Evolutionary conservation across 2,113 vertebrate species (phyloP).

Genomic region (Leucosticte australis): DNA sequence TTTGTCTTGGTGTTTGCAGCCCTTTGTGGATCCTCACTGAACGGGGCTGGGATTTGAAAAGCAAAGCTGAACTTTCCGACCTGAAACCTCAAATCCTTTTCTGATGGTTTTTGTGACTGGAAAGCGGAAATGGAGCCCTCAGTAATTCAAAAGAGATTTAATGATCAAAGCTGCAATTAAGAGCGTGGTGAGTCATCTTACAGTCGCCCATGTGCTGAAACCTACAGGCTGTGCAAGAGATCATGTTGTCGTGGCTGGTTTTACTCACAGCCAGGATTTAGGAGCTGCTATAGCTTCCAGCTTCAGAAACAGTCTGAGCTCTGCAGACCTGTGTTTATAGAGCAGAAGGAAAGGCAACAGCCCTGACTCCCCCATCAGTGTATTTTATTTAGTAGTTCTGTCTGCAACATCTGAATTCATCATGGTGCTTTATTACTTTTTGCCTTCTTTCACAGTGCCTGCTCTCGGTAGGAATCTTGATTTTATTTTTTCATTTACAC

Average conservation of each 20-base stretch:
- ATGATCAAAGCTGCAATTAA: slow-evolving; percentile 51
- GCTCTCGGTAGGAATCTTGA: background rate
- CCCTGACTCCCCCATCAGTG: background rate
- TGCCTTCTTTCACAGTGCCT: background rate
- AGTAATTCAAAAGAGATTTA: slow-evolving; percentile 37
- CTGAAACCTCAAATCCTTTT: slow-evolving; percentile 32
- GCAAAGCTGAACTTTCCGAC: slow-evolving; percentile 10
- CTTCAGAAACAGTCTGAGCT: background rate
- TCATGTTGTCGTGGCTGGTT: slow-evolving; percentile 6
- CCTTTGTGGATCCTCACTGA: background rate
- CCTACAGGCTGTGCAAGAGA: background rate
- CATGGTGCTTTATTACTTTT: background rate
- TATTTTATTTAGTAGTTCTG: slow-evolving; percentile 27
- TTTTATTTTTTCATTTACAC: background rate
- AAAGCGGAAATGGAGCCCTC: background rate
- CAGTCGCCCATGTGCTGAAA: slow-evolving; percentile 9
- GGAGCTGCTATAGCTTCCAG: slow-evolving; percentile 17
- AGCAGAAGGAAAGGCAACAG: slow-evolving; percentile 24
- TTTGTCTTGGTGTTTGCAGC: background rate
- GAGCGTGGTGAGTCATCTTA: slow-evolving; percentile 22
- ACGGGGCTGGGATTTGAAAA: background rate
- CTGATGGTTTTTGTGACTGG: slow-evolving; percentile 1
- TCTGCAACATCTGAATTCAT: slow-evolving; percentile 1
- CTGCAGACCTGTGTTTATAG: background rate
- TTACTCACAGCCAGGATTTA: background rate